Evolutionary conservation across 2,797 vertebrate species (phyloP), one percentile per base, ranked within the genome.

Genomic region (Heterohyrax brucei): DNA sequence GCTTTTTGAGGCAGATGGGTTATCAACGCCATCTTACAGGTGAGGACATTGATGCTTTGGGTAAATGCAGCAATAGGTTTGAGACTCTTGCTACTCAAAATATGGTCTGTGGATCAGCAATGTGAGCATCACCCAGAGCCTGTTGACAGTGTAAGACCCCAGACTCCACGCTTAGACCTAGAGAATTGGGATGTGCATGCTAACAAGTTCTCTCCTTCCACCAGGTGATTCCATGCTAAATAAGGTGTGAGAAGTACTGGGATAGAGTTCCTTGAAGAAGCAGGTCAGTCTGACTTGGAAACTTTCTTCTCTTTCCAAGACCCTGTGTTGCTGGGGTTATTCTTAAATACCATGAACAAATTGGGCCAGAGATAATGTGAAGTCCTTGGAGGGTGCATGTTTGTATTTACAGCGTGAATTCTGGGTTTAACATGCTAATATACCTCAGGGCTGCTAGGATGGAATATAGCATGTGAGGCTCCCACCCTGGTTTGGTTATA

Each of bases 321-420:
- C 9, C 4, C 18, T 0, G 8, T 28, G 7, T 77, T 86, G 44
- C 9, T 64, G 19, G 28, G 14, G 56, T 81, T 84, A 21, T 83
- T 92, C 44, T 59, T 86, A 50, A 91, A 73, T 46, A 70, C 48
- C 8, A 73, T 33, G 13, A 91, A 7, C 44, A 81, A 0, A 87
- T 95, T 95, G 66, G 44, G 28, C 39, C n/a, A 66, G n/a, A 64
- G 18, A 85, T 87, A 77, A 68, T 87, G 46, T 46, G 33, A 56
- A 89, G 44, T n/a, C 68, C 13, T 79, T 61, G 16, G 21, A 39
- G 64, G 33, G 21, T 81, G 24, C 3, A 0, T 66, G 68, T 89
- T 94, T 66, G 64, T 93, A 87, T 30, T 79, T 72, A 21, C 12
- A 14, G 1, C 50, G 5, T 87, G 59, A 77, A 3, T 91, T 97